A percentile compares a stretch with the other conserved stretches of the same genome.
These are phyloP conservation scores for Acronicta alni DNA, from an alignment of 2,888 invertebrate species.

Conservation along the genomic window DNA sequence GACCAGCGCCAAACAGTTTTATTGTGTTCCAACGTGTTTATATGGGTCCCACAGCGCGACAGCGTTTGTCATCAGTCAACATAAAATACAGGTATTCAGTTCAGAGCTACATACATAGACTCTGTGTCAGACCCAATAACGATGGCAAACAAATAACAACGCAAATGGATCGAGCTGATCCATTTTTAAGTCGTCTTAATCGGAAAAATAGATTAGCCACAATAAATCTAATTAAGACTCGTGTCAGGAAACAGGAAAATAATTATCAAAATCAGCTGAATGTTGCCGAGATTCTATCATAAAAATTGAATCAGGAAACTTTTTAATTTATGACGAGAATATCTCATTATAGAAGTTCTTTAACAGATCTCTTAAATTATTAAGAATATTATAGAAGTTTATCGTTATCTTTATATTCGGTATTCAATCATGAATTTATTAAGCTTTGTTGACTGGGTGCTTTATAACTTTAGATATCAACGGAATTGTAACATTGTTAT, in stretches of 20 bases:
- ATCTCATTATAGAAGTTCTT: conserved; percentile 26
- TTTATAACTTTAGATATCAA: neutral
- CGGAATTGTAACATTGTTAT: no score
- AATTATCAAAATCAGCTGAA: conserved; percentile 14
- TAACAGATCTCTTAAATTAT: neutral
- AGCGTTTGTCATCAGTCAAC: no score
- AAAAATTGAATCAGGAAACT: conserved; percentile 25
- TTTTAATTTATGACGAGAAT: conserved; percentile 28
- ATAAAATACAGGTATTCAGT: no score
- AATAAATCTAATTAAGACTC: conserved; percentile 16
- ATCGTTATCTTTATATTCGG: neutral
- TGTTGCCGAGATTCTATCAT: conserved; percentile 21
- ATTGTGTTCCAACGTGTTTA: no score
- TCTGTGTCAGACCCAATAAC: no score
- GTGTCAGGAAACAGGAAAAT: conserved; percentile 19
- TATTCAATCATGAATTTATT: neutral
- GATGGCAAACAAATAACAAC: no score
- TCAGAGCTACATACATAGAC: no score
- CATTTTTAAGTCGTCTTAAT: no score
- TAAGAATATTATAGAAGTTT: neutral
- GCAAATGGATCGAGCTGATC: no score
- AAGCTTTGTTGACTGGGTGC: neutral
- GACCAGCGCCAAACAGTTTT: no score
- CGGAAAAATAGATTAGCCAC: conserved; percentile 2
- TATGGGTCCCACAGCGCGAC: no score